Evolutionary conservation across 2,797 vertebrate genomes (phyloP).

Genomic region (Sciurus carolinensis): DNA sequence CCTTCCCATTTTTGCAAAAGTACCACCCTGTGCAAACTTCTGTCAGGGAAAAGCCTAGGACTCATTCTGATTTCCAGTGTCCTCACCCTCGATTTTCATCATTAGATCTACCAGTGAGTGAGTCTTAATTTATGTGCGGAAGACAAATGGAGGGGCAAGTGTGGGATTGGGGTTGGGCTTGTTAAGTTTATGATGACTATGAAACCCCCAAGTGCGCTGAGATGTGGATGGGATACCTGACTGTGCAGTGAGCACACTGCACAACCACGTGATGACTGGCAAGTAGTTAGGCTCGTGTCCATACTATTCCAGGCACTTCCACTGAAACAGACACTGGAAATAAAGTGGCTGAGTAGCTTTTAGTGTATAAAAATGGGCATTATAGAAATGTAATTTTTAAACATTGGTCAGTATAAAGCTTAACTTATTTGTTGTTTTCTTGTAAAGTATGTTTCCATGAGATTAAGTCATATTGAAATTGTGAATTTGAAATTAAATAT

Average conservation of each 20-base stretch:
- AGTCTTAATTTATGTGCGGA: not conserved
- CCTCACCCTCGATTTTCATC: not conserved
- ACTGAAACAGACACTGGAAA: not conserved
- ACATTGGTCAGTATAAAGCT: not conserved
- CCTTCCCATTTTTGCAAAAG: not conserved
- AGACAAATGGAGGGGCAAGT: not conserved
- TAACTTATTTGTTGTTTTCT: not conserved
- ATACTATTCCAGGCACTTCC: not conserved
- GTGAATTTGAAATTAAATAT: slow-evolving; percentile 38
- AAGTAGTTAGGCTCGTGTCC: not conserved
- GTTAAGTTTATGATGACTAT: not conserved
- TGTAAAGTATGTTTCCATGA: slow-evolving; percentile 42
- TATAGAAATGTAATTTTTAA: slow-evolving; percentile 36
- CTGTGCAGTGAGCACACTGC: not conserved
- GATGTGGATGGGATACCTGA: too few relatives aligned
- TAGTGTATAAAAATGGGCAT: not conserved
- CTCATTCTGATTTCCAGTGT: not conserved
- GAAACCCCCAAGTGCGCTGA: not conserved
- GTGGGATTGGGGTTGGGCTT: not conserved
- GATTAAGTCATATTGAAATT: slow-evolving; percentile 38
- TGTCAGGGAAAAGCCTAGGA: not conserved
- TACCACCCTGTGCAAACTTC: not conserved
- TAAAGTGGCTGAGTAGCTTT: not conserved
- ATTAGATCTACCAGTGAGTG: not conserved
- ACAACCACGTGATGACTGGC: not conserved